phyloP scores from a whole-genome alignment of 2,113 vertebrate genomes.

The Laticauda colubrina region DNA sequence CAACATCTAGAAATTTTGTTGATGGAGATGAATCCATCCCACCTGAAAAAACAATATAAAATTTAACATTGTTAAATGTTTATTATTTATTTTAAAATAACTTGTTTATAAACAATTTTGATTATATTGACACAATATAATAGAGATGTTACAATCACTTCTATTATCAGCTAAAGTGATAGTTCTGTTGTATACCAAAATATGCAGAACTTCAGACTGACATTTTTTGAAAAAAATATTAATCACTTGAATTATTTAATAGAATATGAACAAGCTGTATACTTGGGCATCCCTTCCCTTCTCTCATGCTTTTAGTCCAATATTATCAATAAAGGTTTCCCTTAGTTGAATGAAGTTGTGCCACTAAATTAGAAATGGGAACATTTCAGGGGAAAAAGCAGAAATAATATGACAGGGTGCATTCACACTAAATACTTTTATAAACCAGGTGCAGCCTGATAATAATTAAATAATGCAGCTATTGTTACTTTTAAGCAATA shows the following conservation, averaged over 20 bases:
- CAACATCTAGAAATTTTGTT: slow-evolving; percentile 65
- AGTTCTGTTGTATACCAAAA: background rate
- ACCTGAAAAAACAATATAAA: slow-evolving; percentile 70
- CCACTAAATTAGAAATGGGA: background rate
- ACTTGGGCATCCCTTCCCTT: background rate
- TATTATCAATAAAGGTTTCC: background rate
- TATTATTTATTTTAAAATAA: background rate
- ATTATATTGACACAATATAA: no score
- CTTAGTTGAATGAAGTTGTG: background rate
- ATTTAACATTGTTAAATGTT: slow-evolving; percentile 1
- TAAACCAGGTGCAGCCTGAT: background rate
- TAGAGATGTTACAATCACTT: background rate
- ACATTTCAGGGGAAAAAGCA: background rate
- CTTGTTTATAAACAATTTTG: background rate
- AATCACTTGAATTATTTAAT: background rate
- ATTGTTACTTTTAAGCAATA: background rate
- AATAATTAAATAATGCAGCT: background rate
- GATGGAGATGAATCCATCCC: slow-evolving; percentile 60
- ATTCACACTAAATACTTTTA: background rate
- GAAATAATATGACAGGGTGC: no score
- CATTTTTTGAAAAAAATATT: background rate
- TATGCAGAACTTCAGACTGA: background rate
- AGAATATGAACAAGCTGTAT: background rate
- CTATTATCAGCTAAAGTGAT: background rate
- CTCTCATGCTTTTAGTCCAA: background rate